Conservation (phyloP, 2,797 vertebrate genomes). For the Phylloscopus collybita region DNA sequence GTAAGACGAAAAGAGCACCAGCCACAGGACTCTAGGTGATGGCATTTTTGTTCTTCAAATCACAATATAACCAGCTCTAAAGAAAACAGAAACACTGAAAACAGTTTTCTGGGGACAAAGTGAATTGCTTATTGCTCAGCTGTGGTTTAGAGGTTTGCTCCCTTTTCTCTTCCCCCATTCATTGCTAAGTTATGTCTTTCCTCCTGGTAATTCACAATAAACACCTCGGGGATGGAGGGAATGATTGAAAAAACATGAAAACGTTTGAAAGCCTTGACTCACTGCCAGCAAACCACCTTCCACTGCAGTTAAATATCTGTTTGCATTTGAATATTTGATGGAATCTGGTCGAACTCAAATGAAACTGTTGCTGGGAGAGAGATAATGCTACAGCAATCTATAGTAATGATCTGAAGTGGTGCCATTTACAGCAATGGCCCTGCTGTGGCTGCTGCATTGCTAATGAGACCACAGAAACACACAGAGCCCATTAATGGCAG, state of each 20-base stretch:
- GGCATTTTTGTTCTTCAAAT: not conserved
- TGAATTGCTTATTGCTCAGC: not conserved
- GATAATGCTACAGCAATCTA: not conserved
- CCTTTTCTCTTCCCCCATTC: not conserved
- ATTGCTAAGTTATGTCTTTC: not conserved
- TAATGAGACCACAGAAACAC: slow-evolving; percentile 23
- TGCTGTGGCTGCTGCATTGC: not conserved
- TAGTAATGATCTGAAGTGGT: slow-evolving; percentile 5
- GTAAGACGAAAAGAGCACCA: slow-evolving; percentile 23
- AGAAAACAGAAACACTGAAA: slow-evolving; percentile 14
- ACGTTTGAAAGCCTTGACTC: not conserved
- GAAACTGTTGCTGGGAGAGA: slow-evolving; percentile 33
- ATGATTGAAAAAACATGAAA: not conserved
- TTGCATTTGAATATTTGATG: slow-evolving; percentile 39
- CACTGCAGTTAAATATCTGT: not conserved
- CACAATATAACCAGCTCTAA: slow-evolving; percentile 20
- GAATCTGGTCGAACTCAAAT: not conserved
- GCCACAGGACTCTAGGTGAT: not conserved
- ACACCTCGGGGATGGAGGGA: not conserved
- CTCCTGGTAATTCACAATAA: not conserved
- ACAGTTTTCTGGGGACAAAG: slow-evolving; percentile 1
- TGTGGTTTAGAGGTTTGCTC: slow-evolving; percentile 5
- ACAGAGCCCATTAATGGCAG: not conserved
- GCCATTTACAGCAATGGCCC: not conserved
- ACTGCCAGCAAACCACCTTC: not conserved